Evolutionary conservation across 1,140 invertebrate species (phyloP).

Genomic region (Pomacea maculata): DNA sequence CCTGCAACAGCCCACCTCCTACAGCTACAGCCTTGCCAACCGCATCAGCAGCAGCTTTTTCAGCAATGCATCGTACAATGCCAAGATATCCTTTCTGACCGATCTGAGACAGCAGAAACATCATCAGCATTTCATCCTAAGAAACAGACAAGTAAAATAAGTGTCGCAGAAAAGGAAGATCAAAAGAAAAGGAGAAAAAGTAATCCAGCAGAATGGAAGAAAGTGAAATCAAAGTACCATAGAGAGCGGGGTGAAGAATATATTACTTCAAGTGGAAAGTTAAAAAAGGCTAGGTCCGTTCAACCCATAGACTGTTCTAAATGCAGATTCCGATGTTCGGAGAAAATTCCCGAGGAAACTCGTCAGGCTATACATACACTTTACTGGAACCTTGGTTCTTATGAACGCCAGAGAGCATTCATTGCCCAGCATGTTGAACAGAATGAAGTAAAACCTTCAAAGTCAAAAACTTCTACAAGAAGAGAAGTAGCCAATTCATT

Average conservation of each 20-base stretch:
- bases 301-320: constrained; percentile 14
- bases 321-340: constrained; percentile 10
- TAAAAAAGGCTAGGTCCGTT: not conserved
- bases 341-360: constrained; percentile 13
- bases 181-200: not conserved
- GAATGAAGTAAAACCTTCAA: constrained; percentile 11
- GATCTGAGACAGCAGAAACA: not conserved
- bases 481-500: constrained; percentile 10
- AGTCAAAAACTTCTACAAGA: not conserved
- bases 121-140: not conserved
- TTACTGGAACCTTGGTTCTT: constrained; percentile 12
- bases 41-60: not conserved
- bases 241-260: constrained; percentile 8
- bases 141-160: not conserved
- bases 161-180: not conserved
- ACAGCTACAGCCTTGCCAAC: not conserved
- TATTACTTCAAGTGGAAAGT: not conserved
- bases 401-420: constrained; percentile 9
- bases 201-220: constrained; percentile 8
- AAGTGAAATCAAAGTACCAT: not conserved
- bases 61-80: not conserved
- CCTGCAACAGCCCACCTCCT: not conserved
- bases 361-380: not conserved
- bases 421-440: constrained; percentile 14
- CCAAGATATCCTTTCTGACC: not conserved